These are phyloP conservation scores for Phaedon cochleariae DNA, from an alignment of 2,888 invertebrate genomes.

Conservation along the genomic window DNA sequence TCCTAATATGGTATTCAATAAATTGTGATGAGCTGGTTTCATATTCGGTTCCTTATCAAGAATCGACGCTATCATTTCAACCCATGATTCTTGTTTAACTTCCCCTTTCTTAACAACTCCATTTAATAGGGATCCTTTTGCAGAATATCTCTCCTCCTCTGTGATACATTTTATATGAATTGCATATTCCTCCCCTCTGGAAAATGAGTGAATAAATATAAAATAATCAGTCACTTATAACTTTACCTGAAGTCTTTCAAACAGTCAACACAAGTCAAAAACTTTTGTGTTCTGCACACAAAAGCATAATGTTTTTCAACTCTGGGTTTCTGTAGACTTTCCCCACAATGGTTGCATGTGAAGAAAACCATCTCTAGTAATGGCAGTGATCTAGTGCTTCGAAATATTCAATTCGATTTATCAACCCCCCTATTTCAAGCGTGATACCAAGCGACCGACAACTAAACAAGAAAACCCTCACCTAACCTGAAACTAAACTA, in stretches of 20 bases:
- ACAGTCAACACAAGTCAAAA: conserved; percentile 92
- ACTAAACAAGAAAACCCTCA: too few species aligned
- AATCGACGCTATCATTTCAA: conserved; percentile 74
- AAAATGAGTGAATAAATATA: conserved; percentile 47
- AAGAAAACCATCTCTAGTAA: conserved; percentile 84
- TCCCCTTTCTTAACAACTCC: conserved; percentile 81
- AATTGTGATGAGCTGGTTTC: conserved; percentile 66
- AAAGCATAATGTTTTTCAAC: conserved; percentile 88
- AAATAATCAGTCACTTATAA: conserved; percentile 18
- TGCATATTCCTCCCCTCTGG: conserved; percentile 78
- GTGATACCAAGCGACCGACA: too few species aligned
- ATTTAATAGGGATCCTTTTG: conserved; percentile 78
- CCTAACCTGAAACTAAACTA: too few species aligned
- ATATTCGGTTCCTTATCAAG: conserved; percentile 68
- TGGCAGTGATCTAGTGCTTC: too few species aligned
- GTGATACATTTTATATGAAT: conserved; percentile 86
- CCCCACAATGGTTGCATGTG: conserved; percentile 91
- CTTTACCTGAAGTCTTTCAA: conserved; percentile 86
- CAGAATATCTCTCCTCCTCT: conserved; percentile 89
- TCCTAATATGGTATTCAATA: conserved; percentile 74
- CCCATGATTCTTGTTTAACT: conserved; percentile 86
- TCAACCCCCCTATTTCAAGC: too few species aligned
- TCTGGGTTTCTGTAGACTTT: conserved; percentile 88
- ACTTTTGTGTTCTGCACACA: conserved; percentile 73
- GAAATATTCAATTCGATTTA: too few species aligned